Conservation (phyloP, 2,888 invertebrate genomes). For the Nezara viridula region DNA sequence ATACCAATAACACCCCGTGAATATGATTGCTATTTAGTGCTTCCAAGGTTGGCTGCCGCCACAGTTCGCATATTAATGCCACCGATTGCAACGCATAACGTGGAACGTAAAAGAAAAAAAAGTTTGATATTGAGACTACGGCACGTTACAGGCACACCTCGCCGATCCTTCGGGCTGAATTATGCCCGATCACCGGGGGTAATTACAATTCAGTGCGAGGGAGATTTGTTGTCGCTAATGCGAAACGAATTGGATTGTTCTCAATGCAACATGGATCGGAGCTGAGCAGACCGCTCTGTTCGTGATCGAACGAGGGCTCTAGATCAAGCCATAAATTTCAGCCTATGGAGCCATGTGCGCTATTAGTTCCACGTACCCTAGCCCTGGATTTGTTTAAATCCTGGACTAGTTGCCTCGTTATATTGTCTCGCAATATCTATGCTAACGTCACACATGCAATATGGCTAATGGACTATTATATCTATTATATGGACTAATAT, state of each 20-base stretch:
- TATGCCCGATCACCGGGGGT: neutral
- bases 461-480: neutral
- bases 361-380: neutral
- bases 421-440: neutral
- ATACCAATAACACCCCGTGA: neutral
- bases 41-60: neutral
- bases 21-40: neutral
- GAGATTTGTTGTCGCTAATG: slow-evolving; percentile 5
- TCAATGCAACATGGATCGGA: neutral
- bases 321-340: slow-evolving; percentile 4
- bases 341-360: neutral
- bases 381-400: neutral
- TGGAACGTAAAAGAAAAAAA: neutral
- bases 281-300: neutral
- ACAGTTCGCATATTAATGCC: neutral
- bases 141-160: neutral
- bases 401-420: neutral
- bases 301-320: neutral
- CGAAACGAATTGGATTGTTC: slow-evolving; percentile 19
- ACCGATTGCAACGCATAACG: neutral
- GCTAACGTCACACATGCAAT: neutral
- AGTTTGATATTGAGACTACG: neutral
- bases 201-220: neutral
- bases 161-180: neutral
- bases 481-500: no score